Base-by-base conservation (phyloP, 1,140 invertebrate species). In the Diploscapter pachys region DNA sequence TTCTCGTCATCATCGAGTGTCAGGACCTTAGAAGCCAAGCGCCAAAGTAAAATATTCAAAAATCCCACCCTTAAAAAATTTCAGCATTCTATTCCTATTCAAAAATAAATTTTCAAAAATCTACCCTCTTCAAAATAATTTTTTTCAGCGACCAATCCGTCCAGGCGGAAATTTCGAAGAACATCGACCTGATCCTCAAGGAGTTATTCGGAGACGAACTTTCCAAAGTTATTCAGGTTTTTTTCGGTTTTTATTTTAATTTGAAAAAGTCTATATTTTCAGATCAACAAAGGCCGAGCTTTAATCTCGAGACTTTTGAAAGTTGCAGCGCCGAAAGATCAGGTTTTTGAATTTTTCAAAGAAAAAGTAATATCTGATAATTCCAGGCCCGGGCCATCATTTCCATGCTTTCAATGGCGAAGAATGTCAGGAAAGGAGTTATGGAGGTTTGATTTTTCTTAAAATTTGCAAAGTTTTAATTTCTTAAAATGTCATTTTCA, bases 1-100 rank as follows among this genome's bases (percentile, higher is more conserved):
- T 84, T 4, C 53, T 78, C 3, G 61, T 83, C n/a, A 65, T 73
- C 9, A 84, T 83, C 62, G 82, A 83, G 69, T 83, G 81, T 61
- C 54, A 75, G 31, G 82, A 80, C 52, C 57, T 80, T 5, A 51
- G 50, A 57, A 71, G 68, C 3, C 50, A 49, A 61, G 2, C 13
- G 5, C 49, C 8, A n/a, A 4, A 48, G 8, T 5, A 6, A 69
- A 2, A 51, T 50, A 52, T 52, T 3, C 31, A 31, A 31, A 31
- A 31, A 31, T 31, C 1, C 1, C 31, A 31, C 31, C 31, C 31
- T 31, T 31, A 31, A 59, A 70, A 4, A 31, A 31, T 31, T 31
- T 31, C 31, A 31, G 1, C 31, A n/a, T 31, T 1, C 31, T 31
- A 31, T 31, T 31, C 31, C 31, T 31, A 31, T 31, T 31, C 31